phyloP scores from a whole-genome alignment of 2,113 vertebrate species.

The Hirundichthys speculiger region DNA sequence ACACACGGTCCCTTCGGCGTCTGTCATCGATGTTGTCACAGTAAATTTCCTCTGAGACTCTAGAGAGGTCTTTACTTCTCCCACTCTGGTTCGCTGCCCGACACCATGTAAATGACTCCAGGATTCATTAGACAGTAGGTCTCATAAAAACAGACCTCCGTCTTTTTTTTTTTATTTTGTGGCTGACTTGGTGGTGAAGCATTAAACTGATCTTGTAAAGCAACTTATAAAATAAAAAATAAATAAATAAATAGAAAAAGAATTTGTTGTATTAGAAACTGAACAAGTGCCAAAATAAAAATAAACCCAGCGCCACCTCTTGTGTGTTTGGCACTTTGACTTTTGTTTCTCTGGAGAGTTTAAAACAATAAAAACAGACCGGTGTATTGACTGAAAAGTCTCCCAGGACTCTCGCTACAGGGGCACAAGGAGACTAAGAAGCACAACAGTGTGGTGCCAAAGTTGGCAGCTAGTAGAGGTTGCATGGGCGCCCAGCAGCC shows the following conservation, averaged over 20 bases:
- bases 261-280: not conserved
- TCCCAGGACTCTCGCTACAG: slow-evolving; percentile 4
- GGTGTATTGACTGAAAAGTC: slow-evolving; percentile 9
- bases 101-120: slow-evolving; percentile 48
- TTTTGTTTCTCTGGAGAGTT: slow-evolving; percentile 20
- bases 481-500: slow-evolving; percentile 29
- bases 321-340: slow-evolving; percentile 25
- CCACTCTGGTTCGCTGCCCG: slow-evolving; percentile 23
- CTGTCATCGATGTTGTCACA: slow-evolving; percentile 28
- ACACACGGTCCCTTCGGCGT: slow-evolving; percentile 31
- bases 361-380: slow-evolving; percentile 4
- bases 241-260: slow-evolving; percentile 13
- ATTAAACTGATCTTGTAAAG: slow-evolving; percentile 38
- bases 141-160: slow-evolving; percentile 47
- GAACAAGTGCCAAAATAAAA: slow-evolving; percentile 32
- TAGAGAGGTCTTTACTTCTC: slow-evolving; percentile 14
- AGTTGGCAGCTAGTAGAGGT: slow-evolving; percentile 52
- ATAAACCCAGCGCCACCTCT: slow-evolving; percentile 13
- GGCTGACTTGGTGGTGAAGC: slow-evolving; percentile 31
- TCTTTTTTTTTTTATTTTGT: slow-evolving; percentile 40
- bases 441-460: slow-evolving; percentile 26
- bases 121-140: slow-evolving; percentile 51
- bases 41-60: slow-evolving; percentile 58
- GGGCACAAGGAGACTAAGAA: not conserved
- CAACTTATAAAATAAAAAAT: slow-evolving; percentile 20